These are phyloP conservation scores for Styela clava DNA, from an alignment of 23 tunicate genomes.

Conservation along the genomic window DNA sequence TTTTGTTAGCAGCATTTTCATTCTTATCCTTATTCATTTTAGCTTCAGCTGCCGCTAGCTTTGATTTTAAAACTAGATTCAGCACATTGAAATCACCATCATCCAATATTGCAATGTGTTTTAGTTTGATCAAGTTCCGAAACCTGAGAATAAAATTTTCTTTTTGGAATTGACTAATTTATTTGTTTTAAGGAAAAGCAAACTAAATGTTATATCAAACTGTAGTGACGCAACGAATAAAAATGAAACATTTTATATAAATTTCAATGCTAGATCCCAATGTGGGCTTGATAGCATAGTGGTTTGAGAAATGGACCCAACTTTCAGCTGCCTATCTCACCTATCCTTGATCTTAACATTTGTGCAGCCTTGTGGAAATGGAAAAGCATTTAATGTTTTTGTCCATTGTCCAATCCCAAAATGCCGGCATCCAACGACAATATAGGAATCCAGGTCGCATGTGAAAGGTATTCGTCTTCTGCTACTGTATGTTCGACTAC, in stretches of 20 bases:
- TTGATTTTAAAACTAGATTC: background rate
- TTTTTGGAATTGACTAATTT: background rate
- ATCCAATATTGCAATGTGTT: background rate
- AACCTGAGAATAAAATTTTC: slow-evolving; percentile 4
- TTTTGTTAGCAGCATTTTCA: too few relatives aligned
- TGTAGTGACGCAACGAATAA: too few relatives aligned
- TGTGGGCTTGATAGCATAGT: too few relatives aligned
- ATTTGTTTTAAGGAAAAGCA: background rate
- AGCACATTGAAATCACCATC: slow-evolving; percentile 13
- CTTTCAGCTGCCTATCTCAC: too few relatives aligned
- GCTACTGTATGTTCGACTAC: background rate
- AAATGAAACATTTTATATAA: too few relatives aligned
- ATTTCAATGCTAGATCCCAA: too few relatives aligned
- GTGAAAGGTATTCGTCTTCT: slow-evolving; percentile 6
- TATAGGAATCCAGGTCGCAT: slow-evolving; percentile 17
- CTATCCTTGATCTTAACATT: slow-evolving; percentile 23
- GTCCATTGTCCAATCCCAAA: slow-evolving; percentile 19
- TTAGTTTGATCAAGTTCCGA: background rate
- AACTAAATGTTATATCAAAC: too few relatives aligned
- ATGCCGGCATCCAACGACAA: slow-evolving; percentile 14
- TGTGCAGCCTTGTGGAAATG: slow-evolving; percentile 18
- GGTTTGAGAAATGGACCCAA: too few relatives aligned
- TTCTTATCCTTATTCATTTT: background rate
- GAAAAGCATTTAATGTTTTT: slow-evolving; percentile 11
- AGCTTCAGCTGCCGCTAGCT: slow-evolving; percentile 11